Percentiles rank a stretch among this genome's conserved stretches.
These are phyloP conservation scores for Pycnomerus fuliginosus DNA, from an alignment of 2,888 invertebrate species.

Conservation along the genomic window DNA sequence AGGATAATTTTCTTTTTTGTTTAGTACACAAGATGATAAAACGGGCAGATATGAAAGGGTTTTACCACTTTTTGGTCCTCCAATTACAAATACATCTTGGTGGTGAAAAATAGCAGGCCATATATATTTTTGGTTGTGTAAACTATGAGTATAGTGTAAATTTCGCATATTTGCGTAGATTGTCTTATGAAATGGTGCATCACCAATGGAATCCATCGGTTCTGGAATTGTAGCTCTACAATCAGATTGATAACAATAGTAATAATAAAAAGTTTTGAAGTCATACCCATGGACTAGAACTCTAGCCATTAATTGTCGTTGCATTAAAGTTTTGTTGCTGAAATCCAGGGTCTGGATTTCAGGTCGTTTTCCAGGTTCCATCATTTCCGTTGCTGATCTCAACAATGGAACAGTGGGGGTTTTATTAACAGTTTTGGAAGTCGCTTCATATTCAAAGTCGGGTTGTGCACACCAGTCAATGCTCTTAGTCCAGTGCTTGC, in stretches of 20 bases:
- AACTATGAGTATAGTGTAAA: conserved; percentile 44
- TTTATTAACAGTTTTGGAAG: background rate
- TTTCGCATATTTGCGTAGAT: conserved; percentile 34
- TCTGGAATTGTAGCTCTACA: conserved; percentile 36
- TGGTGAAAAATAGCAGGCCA: conserved; percentile 71
- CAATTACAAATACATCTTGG: conserved; percentile 64
- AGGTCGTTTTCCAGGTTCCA: no score
- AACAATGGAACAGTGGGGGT: background rate
- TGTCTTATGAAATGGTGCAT: conserved; percentile 36
- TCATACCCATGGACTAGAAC: background rate
- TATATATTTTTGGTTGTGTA: conserved; percentile 64
- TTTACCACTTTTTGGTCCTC: conserved; percentile 64
- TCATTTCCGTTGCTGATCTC: no score
- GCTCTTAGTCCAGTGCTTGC: conserved; percentile 30
- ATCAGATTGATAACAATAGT: conserved; percentile 13
- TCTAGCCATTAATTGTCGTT: background rate
- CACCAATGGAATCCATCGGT: conserved; percentile 30
- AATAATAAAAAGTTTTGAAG: background rate
- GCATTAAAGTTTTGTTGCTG: background rate
- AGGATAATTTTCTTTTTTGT: conserved; percentile 51
- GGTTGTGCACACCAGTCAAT: conserved; percentile 20
- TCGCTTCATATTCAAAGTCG: conserved; percentile 8
- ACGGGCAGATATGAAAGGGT: conserved; percentile 71
- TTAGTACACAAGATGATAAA: conserved; percentile 61
- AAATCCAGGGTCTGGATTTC: no score